phyloP scores from a whole-genome alignment of 2,797 vertebrate genomes.

The Mormyrops boulengeri region DNA sequence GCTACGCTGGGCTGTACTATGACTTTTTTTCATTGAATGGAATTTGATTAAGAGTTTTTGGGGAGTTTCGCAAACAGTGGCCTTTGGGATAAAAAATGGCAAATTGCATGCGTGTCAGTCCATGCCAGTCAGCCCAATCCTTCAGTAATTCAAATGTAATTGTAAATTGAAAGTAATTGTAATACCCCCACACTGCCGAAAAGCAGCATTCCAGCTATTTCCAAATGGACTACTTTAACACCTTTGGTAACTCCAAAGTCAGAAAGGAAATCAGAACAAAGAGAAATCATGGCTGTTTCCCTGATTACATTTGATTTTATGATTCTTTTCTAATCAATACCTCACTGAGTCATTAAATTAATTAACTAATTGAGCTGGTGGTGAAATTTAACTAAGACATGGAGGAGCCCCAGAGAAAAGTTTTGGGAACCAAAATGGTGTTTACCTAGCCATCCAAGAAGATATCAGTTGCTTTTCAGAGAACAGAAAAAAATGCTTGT shows the following conservation, averaged over 20 bases:
- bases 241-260: background rate
- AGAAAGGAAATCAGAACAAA: background rate
- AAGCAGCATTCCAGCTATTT: background rate
- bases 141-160: background rate
- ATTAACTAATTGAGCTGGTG: background rate
- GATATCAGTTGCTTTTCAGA: background rate
- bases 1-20: background rate
- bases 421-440: background rate
- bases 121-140: background rate
- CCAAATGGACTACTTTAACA: background rate
- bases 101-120: background rate
- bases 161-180: background rate
- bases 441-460: background rate
- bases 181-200: background rate
- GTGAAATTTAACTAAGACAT: background rate
- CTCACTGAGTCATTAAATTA: background rate
- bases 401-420: background rate
- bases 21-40: background rate
- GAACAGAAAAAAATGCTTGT: background rate
- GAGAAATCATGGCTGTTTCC: background rate
- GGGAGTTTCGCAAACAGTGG: background rate
- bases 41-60: background rate
- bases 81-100: background rate
- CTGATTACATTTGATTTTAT: background rate
- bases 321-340: background rate